Base-by-base conservation (phyloP, 2,888 invertebrate species). In the Steinernema hermaphroditum region DNA sequence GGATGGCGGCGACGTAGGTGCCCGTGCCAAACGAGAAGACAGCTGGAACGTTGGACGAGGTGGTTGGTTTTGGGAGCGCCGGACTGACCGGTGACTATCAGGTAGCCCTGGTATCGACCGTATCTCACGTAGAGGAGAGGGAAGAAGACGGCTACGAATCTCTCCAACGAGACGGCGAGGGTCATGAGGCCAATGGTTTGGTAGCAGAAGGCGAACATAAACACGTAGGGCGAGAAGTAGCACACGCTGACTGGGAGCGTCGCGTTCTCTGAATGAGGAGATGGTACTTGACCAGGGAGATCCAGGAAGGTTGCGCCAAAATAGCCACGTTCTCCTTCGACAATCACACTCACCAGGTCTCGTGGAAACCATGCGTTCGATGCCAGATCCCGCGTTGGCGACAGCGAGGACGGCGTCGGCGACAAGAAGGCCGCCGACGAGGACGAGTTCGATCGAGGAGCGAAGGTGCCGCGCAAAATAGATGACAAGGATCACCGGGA, bases 141-240 rank as follows among this genome's bases (percentile, higher is more conserved):
- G 16, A 19, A 54, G 27, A 54, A 54, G 27, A 54, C 54, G 54
- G 54, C 54, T 4, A 24, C 14, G 16, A 54, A 54, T 22, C 54
- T 22, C 16, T 54, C 54, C 54, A 54, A 16, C 6, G 54, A 54
- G 6, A 54, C 54, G 22, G 54, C 54, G 6, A 54, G 54, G 8
- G 54, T 54, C 54, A 54, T 54, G n/a, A 54, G 54, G 24, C 54
- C 54, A 27, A 54, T 54, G 27, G 54, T 54, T 54, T 54, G 54
- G 54, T 54, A 54, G 54, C n/a, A 54, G 54, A 54, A 54, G 54
- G 54, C 54, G 54, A 54, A 54, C 54, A 54, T 54, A 24, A 54
- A 54, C 6, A 54, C 54, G 54, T 54, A 54, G 24, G 54, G 54
- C 9, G 54, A 54, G 54, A 54, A 54, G 54, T 54, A 54, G 27